Evolutionary conservation across 1,140 invertebrate genomes (phyloP).

Genomic region (Octopus bimaculoides): DNA sequence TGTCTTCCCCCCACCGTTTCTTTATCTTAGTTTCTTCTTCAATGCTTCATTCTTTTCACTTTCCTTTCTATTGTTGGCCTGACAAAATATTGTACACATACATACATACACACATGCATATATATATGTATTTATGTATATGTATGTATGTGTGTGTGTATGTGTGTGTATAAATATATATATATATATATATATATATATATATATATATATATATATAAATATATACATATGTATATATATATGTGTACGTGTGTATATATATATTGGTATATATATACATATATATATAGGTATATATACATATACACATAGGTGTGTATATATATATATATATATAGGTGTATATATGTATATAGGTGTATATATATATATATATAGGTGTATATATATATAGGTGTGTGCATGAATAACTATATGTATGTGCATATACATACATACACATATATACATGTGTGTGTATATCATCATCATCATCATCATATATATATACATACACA

Average conservation of each 20-base stretch:
- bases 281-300: not conserved
- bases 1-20: too few relatives aligned
- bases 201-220: not conserved
- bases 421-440: not conserved
- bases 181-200: not conserved
- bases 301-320: not conserved
- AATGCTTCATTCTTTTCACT: too few relatives aligned
- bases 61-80: too few relatives aligned
- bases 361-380: not conserved
- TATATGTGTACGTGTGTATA: not conserved
- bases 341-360: not conserved
- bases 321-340: not conserved
- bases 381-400: not conserved
- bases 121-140: not conserved
- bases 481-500: not conserved
- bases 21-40: too few relatives aligned
- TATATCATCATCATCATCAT: not conserved
- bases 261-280: not conserved
- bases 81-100: not conserved
- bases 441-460: not conserved
- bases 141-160: not conserved
- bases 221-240: not conserved
- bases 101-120: not conserved
- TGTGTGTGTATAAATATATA: not conserved
- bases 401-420: not conserved